Conservation (phyloP, 2,888 invertebrate genomes). For the Odontomyia ornata region DNA sequence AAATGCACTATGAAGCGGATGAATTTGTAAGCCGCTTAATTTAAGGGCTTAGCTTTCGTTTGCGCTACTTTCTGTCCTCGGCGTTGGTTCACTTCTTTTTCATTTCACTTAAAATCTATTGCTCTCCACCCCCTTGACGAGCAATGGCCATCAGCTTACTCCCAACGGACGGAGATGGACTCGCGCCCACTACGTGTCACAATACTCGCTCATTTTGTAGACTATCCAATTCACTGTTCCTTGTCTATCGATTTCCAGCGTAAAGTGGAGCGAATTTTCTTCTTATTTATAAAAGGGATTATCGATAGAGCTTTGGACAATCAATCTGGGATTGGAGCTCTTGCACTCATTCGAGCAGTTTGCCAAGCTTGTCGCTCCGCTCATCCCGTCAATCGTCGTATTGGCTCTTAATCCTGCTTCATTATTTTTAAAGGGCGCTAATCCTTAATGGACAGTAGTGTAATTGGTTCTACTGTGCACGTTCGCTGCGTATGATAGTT, state of each 20-base stretch:
- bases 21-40: conserved; percentile 49
- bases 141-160: neutral
- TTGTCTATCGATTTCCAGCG: neutral
- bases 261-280: conserved; percentile 40
- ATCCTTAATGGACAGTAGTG: conserved; percentile 45
- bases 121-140: neutral
- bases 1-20: conserved; percentile 46
- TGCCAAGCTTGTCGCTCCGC: neutral
- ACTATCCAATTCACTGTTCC: conserved; percentile 8
- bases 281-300: conserved; percentile 48
- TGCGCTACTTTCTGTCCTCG: conserved; percentile 14
- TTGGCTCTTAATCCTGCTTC: conserved; percentile 49
- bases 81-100: neutral
- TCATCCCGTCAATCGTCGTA: conserved; percentile 11
- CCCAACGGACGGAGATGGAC: neutral
- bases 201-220: neutral
- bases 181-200: neutral
- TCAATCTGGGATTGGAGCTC: conserved; percentile 29
- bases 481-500: neutral
- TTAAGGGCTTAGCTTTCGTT: conserved; percentile 44
- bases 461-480: conserved; percentile 31
- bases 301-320: conserved; percentile 45
- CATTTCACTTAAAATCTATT: conserved; percentile 18
- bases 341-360: neutral
- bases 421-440: conserved; percentile 49